Evolutionary conservation across 1,140 invertebrate genomes (phyloP).

Genomic region (Brevipalpus yothersi): DNA sequence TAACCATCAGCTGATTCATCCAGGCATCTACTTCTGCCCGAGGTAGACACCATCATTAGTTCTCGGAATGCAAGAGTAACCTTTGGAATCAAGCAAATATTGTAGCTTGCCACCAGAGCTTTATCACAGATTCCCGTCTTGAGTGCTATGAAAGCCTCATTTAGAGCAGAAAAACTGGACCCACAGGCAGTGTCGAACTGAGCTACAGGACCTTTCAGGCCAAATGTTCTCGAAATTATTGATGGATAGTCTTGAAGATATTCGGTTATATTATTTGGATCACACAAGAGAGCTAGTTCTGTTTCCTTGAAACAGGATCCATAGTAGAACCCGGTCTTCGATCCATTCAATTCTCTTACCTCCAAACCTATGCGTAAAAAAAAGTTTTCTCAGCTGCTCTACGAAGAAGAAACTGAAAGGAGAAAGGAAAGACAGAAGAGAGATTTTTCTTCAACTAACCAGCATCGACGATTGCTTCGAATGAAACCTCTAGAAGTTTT

Average conservation of each 20-base stretch:
- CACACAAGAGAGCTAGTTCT: no score
- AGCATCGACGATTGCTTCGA: slow-evolving; percentile 1
- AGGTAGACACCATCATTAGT: background rate
- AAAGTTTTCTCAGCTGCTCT: no score
- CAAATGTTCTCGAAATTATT: slow-evolving; percentile 70
- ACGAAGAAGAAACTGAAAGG: no score
- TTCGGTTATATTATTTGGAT: no score
- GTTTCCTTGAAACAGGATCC: no score
- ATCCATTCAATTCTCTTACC: no score
- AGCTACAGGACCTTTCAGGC: slow-evolving; percentile 65
- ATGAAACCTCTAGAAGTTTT: background rate
- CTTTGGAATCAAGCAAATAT: slow-evolving; percentile 24
- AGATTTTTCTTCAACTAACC: no score
- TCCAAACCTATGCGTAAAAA: no score
- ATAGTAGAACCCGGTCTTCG: no score
- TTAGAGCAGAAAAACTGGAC: background rate
- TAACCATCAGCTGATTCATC: slow-evolving; percentile 1
- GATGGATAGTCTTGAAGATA: slow-evolving; percentile 95
- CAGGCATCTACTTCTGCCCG: background rate
- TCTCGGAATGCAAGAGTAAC: slow-evolving; percentile 12
- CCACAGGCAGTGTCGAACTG: slow-evolving; percentile 85
- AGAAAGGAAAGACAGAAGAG: no score
- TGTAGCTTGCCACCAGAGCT: slow-evolving; percentile 27
- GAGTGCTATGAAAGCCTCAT: slow-evolving; percentile 3
- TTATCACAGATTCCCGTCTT: background rate